Evolutionary conservation across 2,888 invertebrate species (phyloP).

Genomic region (Dugesia japonica): DNA sequence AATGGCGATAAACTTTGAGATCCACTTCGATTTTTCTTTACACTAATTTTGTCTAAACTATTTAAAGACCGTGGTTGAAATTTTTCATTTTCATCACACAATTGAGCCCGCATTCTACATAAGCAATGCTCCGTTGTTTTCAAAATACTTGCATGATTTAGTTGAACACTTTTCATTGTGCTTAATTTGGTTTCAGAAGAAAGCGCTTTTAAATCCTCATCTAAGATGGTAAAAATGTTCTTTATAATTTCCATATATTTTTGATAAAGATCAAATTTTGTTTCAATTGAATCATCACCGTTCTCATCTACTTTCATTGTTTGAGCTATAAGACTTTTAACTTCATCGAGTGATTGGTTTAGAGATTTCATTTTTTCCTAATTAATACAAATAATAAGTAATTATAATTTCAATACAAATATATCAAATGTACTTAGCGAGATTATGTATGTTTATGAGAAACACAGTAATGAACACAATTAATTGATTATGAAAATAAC

Average conservation of each 20-base stretch:
- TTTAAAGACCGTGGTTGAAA: neutral
- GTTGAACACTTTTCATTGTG: neutral
- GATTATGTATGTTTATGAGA: neutral
- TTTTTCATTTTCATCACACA: neutral
- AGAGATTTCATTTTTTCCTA: neutral
- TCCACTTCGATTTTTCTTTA: neutral
- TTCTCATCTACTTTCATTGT: neutral
- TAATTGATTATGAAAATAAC: neutral
- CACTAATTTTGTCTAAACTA: neutral
- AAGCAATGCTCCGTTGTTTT: neutral
- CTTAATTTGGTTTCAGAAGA: neutral
- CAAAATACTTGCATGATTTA: neutral
- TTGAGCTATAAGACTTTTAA: neutral
- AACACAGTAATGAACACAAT: neutral
- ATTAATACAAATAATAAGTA: no score
- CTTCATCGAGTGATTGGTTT: neutral
- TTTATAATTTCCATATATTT: neutral
- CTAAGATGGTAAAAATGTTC: neutral
- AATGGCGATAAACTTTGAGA: neutral
- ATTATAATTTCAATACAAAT: no score
- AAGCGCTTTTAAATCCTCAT: neutral
- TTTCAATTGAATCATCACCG: neutral
- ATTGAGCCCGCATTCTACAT: neutral
- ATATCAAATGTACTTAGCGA: no score
- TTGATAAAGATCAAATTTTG: neutral